phyloP scores from a whole-genome alignment of 1,140 invertebrate genomes.

The Aporrectodea caliginosa region DNA sequence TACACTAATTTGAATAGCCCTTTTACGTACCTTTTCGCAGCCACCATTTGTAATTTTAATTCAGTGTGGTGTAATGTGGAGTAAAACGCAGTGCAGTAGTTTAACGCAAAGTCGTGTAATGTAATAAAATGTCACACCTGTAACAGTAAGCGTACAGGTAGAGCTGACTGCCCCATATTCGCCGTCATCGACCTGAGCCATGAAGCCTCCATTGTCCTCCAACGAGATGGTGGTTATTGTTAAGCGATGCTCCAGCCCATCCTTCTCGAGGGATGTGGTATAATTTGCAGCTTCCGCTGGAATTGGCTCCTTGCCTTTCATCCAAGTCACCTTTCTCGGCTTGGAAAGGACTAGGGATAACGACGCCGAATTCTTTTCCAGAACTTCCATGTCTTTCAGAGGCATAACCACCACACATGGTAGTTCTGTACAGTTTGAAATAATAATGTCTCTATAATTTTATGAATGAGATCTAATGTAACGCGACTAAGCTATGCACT shows the following conservation, averaged over 20 bases:
- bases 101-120: no score
- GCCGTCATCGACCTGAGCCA: constrained; percentile 21
- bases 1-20: no score
- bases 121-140: no score
- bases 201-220: constrained; percentile 33
- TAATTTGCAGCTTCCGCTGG: constrained; percentile 5
- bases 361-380: neutral
- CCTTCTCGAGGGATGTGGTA: constrained; percentile 15
- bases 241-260: constrained; percentile 29
- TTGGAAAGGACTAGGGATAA: neutral
- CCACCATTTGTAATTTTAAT: no score
- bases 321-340: neutral
- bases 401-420: neutral
- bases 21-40: no score
- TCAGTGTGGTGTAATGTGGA: no score
- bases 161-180: neutral
- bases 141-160: constrained; percentile 27
- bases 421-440: neutral
- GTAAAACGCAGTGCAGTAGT: no score
- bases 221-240: constrained; percentile 27
- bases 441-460: no score
- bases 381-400: neutral
- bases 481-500: no score
- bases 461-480: no score
- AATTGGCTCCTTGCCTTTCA: neutral